Evolutionary conservation across 2,797 vertebrate genomes (phyloP), one percentile per base, ranked within the genome.

Genomic region (Cirrhinus mrigala): DNA sequence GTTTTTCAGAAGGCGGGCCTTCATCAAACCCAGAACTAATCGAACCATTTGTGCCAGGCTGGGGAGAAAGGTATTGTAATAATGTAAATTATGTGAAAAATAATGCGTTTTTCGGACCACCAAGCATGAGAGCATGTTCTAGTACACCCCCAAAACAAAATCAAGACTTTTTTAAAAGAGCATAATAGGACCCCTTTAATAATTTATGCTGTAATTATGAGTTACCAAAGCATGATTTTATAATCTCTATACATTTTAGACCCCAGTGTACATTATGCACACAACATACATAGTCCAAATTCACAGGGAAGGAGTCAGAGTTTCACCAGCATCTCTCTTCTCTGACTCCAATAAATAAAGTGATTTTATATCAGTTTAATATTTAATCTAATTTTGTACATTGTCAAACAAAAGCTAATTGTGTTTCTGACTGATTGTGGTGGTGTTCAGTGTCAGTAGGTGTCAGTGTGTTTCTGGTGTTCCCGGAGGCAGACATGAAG

Each of bases 381-480:
- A 56, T 33, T 37, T 3, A 14, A 64, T 62, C 48, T 62, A 27
- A 62, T 62, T 62, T 60, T 46, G 7, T 46, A 10, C 29, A 12
- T 0, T 44, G 22, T 40, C 10, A 54, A 52, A 18, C 24, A 18
- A 48, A 48, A 50, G 24, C 16, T 66, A 46, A 64, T 14, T 29
- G 16, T 48, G 9, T 68, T 80, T 37, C 14, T 29, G 18, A 52
- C 27, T 37, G 3, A 68, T 40, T 66, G 20, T 66, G 20, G 15
- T 68, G 46, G 10, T 50, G 20, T 79, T 69, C 50, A 44, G 33
- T 44, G 44, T 46, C 40, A 44, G 40, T 44, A 44, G 7, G 8
- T 54, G 79, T 7, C 70, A 58, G 54, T 74, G 84, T 44, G 22
- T 81, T 81, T 81, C 48, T 50, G 56, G 62, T 27, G 60, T 52